Evolutionary conservation across 2,113 vertebrate species (phyloP), one percentile per base, ranked within the genome.

Genomic region (Fregetta grallaria): DNA sequence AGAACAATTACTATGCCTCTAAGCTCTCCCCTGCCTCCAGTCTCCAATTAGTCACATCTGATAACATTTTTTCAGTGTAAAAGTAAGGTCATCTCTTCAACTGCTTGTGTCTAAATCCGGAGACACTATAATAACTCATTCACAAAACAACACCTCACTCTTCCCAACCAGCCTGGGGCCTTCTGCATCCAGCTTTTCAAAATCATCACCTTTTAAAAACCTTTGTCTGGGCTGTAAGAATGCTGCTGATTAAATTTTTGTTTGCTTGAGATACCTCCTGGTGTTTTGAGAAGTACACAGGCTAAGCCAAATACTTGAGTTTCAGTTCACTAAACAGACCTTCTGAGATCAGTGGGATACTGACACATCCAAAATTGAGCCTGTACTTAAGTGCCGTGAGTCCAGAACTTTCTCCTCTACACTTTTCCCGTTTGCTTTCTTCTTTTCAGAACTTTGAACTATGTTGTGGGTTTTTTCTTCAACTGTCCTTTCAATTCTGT

Each of bases 1-100:
- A 92, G 82, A 97, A 76, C 82, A 92, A 95, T 97, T 94, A 78
- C 52, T 79, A 65, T 94, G 91, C 66, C 70, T 92, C 70, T 87
- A 45, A 97, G 80, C 56, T 80, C 30, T 96, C 75, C 72, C 40
- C 40, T 89, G 44, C 76, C 53, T 86, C 73, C 40, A 36, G 38
- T 74, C 66, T 89, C 80, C 75, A 91, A 84, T 95, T 94, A 94
- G 70, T 67, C 73, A 72, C 70, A 78, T 94, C 85, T 89, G 71
- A 96, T 87, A 93, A 9, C 1, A 44, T 66, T 88, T 91, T 92
- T 74, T 74, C 72, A 92, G 58, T 1, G 3, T 67, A 92, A 88
- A 92, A 95, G 80, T 74, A 83, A 95, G 68, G 52, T 71, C 16
- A 67, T 55, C 36, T 78, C 70, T 78, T 95, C 58, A 82, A 27